These are phyloP conservation scores for Pyrrhosoma nymphula DNA, from an alignment of 2,888 invertebrate species.

Conservation along the genomic window DNA sequence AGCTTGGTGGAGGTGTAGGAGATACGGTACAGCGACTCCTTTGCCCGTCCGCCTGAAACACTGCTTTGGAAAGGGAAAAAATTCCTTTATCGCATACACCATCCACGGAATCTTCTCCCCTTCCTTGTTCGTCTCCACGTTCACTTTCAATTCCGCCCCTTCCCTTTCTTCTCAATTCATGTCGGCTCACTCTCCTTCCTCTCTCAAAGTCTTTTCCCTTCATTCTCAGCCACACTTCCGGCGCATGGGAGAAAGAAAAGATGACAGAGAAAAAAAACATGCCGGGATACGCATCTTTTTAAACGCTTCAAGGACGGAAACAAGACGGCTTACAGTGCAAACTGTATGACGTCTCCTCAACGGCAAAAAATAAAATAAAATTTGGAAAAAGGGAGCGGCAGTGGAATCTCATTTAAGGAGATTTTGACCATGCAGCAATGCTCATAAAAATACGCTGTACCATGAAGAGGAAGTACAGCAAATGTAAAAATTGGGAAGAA, in stretches of 20 bases:
- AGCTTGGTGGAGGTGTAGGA: slow-evolving; percentile 17
- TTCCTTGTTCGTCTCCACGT: neutral
- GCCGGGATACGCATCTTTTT: neutral
- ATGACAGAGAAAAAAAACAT: neutral
- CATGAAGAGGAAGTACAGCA: no score
- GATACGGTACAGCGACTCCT: slow-evolving; percentile 43
- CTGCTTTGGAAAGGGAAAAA: neutral
- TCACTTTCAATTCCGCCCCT: no score
- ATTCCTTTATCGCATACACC: neutral
- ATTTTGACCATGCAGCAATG: no score
- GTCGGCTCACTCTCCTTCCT: neutral
- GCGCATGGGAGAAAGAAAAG: neutral
- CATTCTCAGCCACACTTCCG: neutral
- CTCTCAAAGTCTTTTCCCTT: neutral
- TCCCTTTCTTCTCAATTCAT: neutral
- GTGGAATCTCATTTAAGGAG: neutral
- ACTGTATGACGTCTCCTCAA: neutral
- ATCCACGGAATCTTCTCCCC: neutral
- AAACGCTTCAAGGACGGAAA: neutral
- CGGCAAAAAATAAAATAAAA: neutral
- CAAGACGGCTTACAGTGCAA: neutral
- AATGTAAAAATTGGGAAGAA: no score
- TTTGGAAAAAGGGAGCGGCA: neutral
- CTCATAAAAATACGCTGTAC: no score
- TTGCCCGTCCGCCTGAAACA: slow-evolving; percentile 23